Evolutionary conservation across 2,797 vertebrate genomes (phyloP).

Genomic region (Podargus strigoides): DNA sequence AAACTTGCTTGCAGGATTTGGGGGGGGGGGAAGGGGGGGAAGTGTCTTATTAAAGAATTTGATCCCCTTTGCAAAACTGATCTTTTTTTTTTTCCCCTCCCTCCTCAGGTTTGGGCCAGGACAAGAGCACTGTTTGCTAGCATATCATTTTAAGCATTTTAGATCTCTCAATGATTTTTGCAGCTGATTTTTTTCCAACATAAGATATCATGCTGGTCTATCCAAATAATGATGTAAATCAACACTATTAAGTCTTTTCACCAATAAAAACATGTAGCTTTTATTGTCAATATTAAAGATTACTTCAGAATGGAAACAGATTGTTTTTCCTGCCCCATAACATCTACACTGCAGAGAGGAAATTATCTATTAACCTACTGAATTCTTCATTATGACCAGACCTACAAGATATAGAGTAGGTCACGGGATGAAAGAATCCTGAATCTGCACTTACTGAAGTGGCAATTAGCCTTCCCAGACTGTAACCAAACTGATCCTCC

Average conservation of each 20-base stretch:
- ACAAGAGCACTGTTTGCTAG: not conserved
- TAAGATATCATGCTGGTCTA: not conserved
- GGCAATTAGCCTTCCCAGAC: not conserved
- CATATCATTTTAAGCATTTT: not conserved
- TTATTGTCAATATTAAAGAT: not conserved
- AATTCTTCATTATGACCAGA: not conserved
- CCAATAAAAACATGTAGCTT: not conserved
- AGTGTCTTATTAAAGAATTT: not conserved
- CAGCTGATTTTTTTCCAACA: not conserved
- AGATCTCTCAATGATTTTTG: not conserved
- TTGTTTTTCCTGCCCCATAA: not conserved
- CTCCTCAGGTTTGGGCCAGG: not conserved
- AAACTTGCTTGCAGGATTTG: not conserved
- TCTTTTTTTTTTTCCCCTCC: not conserved
- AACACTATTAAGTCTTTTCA: not conserved
- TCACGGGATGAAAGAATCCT: not conserved
- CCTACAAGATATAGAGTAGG: not conserved
- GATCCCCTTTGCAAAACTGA: not conserved
- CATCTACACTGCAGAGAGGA: not conserved
- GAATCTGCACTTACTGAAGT: not conserved
- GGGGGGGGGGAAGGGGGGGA: accelerated
- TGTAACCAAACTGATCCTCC: not conserved
- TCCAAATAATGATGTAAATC: not conserved
- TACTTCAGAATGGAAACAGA: not conserved
- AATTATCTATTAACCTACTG: not conserved